Evolutionary conservation across 2,113 vertebrate genomes (phyloP), one percentile per base, ranked within the genome.

Genomic region (Nothoprocta pentlandii): DNA sequence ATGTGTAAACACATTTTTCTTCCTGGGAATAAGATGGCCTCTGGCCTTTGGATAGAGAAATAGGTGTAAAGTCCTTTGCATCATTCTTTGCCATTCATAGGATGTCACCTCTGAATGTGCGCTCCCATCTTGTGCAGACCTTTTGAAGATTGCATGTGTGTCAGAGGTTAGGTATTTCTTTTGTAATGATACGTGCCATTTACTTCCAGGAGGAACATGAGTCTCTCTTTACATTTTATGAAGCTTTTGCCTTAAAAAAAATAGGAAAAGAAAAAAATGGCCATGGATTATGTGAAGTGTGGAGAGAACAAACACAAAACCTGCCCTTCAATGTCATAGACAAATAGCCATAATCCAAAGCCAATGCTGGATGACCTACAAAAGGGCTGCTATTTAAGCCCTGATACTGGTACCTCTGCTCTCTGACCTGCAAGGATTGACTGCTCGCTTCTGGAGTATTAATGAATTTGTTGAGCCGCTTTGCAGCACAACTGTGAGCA

Each of bases 351-450:
- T 92, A 94, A 96, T 84, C 71, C 12, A 16, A 94, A 95, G 58
- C 51, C 76, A 93, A 92, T 71, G 84, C 23, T 63, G 89, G 86
- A 81, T 90, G 59, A 94, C 91, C 61, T 69, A 92, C 95, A 66
- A 46, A 67, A 77, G 69, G 63, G 26, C 59, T 94, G 80, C 68
- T 80, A 1, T 81, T 94, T 92, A 95, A 97, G 66, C 46, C 69
- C 58, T 71, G 76, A 62, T 66, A 42, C 74, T 44, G 26, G 78
- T 92, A 71, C 70, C 80, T 93, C 91, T 96, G 91, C 59, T 92
- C 80, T 93, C 94, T 96, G 84, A 96, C 95, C 93, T 73, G 80
- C 82, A 96, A 81, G 82, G 91, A 94, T 74, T 95, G 87, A 95
- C 96, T 95, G 77, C 66, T 87, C 76, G 30, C 92, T 90, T 61